Evolutionary conservation across 2,797 vertebrate genomes (phyloP), one percentile per base, ranked within the genome.

Genomic region (Falco columbarius): DNA sequence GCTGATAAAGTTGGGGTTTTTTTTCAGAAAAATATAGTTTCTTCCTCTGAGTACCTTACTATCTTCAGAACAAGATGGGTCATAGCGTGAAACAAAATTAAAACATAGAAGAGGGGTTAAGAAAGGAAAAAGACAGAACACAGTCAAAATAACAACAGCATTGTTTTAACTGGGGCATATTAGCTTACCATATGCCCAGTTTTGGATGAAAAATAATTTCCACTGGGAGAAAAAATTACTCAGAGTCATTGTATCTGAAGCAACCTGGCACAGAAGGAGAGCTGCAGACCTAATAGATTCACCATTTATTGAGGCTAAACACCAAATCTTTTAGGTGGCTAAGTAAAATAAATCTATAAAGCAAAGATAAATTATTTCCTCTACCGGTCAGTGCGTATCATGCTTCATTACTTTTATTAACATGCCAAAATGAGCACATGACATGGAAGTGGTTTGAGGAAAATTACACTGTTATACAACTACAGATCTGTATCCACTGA

Each of bases 241-340:
- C 34, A 29, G 3, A 0, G 0, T 59, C 34, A 49, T 16, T 81
- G 29, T 46, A 46, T 19, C 20, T 44, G 47, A 77, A 46, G 62
- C 20, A 5, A 59, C 23, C 26, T 75, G 27, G 21, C 24, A 72
- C 12, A 72, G 29, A 23, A 92, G 42, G 29, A 76, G 51, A 71
- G 10, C 4, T 26, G 7, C 6, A 87, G 49, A 42, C 12, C 79
- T 66, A 3, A 36, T 73, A 52, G 26, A 59, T 59, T 58, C 59
- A 58, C 6, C 12, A n/a, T 44, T 66, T 75, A 42, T 15, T 66
- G 36, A 84, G 19, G 27, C 4, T 82, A 49, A 90, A 74, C 51
- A 63, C 2, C n/a, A 72, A 49, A 67, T 6, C 7, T 80, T 77
- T 81, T 36, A 58, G n/a, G 3, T 42, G 26, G 13, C 12, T 77